phyloP scores from a whole-genome alignment of 1,140 invertebrate species.

The Heliconius melpomene region DNA sequence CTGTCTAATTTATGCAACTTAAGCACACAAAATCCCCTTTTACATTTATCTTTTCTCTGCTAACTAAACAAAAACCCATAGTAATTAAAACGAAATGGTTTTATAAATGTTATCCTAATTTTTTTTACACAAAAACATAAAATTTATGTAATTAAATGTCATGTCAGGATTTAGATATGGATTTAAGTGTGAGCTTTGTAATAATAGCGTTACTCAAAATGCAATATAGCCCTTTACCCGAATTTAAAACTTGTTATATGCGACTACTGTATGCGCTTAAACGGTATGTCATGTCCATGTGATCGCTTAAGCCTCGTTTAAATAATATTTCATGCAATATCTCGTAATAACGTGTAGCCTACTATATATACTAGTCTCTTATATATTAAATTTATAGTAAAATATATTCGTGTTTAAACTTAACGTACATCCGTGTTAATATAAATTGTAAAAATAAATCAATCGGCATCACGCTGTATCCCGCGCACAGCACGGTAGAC shows the following conservation, averaged over 20 bases:
- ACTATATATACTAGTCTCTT: not conserved
- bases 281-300: constrained; percentile 39
- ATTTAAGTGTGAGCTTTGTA: not conserved
- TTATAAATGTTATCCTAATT: not conserved
- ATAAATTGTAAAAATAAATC: not conserved
- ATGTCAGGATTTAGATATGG: not conserved
- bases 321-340: constrained; percentile 48
- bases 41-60: too few species aligned
- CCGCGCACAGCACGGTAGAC: too few species aligned
- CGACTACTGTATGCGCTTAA: constrained; percentile 23
- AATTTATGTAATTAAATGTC: not conserved
- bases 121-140: not conserved
- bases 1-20: too few species aligned
- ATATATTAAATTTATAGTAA: constrained; percentile 10
- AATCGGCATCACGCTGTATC: too few species aligned
- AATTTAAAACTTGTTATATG: not conserved
- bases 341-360: constrained; percentile 21
- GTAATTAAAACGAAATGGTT: not conserved
- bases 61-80: not conserved
- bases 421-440: not conserved
- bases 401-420: not conserved
- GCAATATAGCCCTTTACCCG: not conserved
- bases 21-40: too few species aligned
- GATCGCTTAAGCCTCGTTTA: constrained; percentile 43
- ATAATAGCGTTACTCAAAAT: not conserved